Conservation (phyloP, 2,888 invertebrate genomes). For the Drosophila monieri region DNA sequence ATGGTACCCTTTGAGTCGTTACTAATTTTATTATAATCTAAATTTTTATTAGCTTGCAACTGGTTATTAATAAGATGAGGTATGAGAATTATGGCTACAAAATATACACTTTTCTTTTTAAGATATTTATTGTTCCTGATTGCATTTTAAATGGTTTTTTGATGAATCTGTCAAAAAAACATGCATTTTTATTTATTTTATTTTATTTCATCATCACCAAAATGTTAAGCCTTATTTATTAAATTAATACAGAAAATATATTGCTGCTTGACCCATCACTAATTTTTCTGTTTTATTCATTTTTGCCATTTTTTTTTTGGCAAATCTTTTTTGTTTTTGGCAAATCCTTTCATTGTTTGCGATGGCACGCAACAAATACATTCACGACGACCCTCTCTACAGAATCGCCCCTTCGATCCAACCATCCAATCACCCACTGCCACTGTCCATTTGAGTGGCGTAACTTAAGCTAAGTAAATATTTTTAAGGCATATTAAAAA, state of each 20-base stretch:
- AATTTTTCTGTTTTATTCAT: constrained; percentile 21
- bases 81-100: too few relatives aligned
- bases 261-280: constrained; percentile 9
- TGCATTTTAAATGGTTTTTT: too few relatives aligned
- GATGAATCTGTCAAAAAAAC: too few relatives aligned
- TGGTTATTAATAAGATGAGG: too few relatives aligned
- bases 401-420: constrained; percentile 3
- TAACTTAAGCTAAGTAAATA: constrained; percentile 71
- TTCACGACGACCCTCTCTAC: constrained; percentile 46
- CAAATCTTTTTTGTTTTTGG: constrained; percentile 53
- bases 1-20: too few relatives aligned
- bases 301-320: constrained; percentile 50
- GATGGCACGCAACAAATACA: constrained; percentile 81
- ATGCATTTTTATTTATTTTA: too few relatives aligned
- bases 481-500: constrained; percentile 81
- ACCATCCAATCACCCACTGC: constrained; percentile 2
- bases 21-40: too few relatives aligned
- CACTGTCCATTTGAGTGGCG: constrained; percentile 37
- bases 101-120: too few relatives aligned
- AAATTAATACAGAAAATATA: background rate
- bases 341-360: constrained; percentile 84
- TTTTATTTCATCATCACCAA: background rate
- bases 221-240: background rate
- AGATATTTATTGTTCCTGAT: too few relatives aligned
- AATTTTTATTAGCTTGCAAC: too few relatives aligned